Evolutionary conservation across 2,888 invertebrate genomes (phyloP).

Genomic region (Ametastegia equiseti): DNA sequence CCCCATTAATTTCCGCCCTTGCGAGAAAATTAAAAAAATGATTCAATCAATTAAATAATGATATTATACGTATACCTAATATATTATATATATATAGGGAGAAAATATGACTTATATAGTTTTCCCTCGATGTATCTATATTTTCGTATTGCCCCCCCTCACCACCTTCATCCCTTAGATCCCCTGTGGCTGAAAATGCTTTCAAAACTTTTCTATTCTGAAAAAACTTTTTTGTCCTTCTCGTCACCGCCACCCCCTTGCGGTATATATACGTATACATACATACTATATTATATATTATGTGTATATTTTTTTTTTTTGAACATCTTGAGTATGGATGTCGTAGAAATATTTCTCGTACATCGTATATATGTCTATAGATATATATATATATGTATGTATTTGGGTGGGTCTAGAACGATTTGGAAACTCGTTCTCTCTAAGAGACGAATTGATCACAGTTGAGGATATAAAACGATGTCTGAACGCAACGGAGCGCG

Average conservation of each 20-base stretch:
- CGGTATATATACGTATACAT: neutral
- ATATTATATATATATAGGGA: too few species aligned
- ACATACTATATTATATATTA: too few species aligned
- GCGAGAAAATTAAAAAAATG: neutral
- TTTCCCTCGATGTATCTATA: neutral
- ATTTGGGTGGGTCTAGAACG: neutral
- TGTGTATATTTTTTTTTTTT: neutral
- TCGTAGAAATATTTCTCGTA: slow-evolving; percentile 11
- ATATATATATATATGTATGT: neutral
- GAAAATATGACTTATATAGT: neutral
- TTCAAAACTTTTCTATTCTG: neutral
- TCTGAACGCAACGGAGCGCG: slow-evolving; percentile 27
- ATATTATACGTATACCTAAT: too few species aligned
- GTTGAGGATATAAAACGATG: slow-evolving; percentile 45
- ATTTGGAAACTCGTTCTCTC: slow-evolving; percentile 43
- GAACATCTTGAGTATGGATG: neutral
- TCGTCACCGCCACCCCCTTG: too few species aligned
- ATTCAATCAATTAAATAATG: neutral
- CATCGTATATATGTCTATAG: neutral
- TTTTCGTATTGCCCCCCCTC: too few species aligned
- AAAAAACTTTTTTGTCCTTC: neutral
- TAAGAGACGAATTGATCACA: slow-evolving; percentile 45
- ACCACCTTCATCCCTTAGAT: too few species aligned
- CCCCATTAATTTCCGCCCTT: too few species aligned
- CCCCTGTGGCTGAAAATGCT: neutral